These are phyloP conservation scores for Drosophila atripex DNA, from an alignment of 2,888 invertebrate genomes.

Conservation along the genomic window DNA sequence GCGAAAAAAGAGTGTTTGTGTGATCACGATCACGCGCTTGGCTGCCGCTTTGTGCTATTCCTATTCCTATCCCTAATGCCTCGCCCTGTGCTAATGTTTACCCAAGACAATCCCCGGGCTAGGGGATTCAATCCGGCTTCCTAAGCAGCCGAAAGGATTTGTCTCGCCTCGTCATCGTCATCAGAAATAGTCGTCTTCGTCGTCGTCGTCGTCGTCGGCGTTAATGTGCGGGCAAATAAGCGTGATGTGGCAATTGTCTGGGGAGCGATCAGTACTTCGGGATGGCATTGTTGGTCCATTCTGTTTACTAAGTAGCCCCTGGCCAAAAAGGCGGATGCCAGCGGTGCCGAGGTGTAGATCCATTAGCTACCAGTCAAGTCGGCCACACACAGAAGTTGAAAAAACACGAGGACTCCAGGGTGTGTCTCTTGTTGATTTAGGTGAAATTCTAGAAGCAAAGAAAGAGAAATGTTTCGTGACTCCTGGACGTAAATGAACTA, in stretches of 20 bases:
- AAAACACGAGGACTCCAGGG: slow-evolving; percentile 14
- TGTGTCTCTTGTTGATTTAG: slow-evolving; percentile 23
- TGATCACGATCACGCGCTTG: slow-evolving; percentile 75
- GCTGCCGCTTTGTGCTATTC: slow-evolving; percentile 51
- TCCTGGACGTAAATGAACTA: background rate
- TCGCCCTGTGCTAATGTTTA: slow-evolving; percentile 70
- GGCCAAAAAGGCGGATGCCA: slow-evolving; percentile 4
- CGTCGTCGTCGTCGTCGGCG: slow-evolving; percentile 52
- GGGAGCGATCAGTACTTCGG: slow-evolving; percentile 39
- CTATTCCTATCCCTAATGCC: slow-evolving; percentile 68
- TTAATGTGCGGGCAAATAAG: slow-evolving; percentile 78
- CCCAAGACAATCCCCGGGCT: slow-evolving; percentile 59
- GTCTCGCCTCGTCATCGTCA: slow-evolving; percentile 57
- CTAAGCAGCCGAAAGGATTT: slow-evolving; percentile 77
- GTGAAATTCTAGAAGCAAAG: background rate
- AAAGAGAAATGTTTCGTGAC: slow-evolving; percentile 1
- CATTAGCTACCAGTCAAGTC: slow-evolving; percentile 65
- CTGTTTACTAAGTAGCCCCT: slow-evolving; percentile 59
- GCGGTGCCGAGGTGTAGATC: slow-evolving; percentile 68
- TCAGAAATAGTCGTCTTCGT: slow-evolving; percentile 16
- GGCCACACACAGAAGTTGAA: slow-evolving; percentile 33
- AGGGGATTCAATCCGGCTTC: slow-evolving; percentile 42
- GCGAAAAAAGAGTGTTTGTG: slow-evolving; percentile 50
- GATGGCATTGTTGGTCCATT: slow-evolving; percentile 19
- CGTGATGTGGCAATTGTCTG: slow-evolving; percentile 78